These are phyloP conservation scores for Drosophila tani DNA, from an alignment of 1,140 invertebrate genomes.

Conservation along the genomic window DNA sequence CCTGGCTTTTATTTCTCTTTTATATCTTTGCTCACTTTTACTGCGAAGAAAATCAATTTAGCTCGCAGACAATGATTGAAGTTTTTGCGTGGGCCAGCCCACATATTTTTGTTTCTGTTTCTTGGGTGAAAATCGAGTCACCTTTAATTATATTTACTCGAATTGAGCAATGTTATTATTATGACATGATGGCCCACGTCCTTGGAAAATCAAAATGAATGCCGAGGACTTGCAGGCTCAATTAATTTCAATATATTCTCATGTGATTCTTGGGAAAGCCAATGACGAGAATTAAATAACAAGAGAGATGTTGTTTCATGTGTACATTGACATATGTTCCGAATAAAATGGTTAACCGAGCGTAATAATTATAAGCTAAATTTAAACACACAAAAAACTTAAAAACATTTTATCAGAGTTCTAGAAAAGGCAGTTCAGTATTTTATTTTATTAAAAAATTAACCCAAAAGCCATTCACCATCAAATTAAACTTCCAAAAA, in stretches of 20 bases:
- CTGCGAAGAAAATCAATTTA: constrained; percentile 41
- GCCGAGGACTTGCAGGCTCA: neutral
- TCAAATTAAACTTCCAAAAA: too few species aligned
- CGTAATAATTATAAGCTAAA: too few species aligned
- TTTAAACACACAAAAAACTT: too few species aligned
- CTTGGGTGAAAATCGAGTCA: constrained; percentile 13
- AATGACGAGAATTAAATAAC: neutral
- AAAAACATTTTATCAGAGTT: too few species aligned
- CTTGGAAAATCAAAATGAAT: constrained; percentile 10
- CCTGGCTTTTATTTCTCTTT: constrained; percentile 28
- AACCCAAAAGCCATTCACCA: too few species aligned
- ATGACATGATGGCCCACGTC: constrained; percentile 6
- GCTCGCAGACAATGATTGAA: constrained; percentile 34
- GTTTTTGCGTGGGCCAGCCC: constrained; percentile 35
- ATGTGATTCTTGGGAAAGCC: neutral
- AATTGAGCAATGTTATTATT: constrained; percentile 29
- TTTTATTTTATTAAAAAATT: too few species aligned
- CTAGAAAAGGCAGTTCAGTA: too few species aligned
- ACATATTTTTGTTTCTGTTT: constrained; percentile 16
- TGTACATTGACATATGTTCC: too few species aligned
- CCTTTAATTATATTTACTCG: constrained; percentile 36
- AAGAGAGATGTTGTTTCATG: neutral
- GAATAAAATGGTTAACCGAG: too few species aligned
- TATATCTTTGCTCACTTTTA: constrained; percentile 26
- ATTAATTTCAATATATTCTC: constrained; percentile 8